Base-by-base conservation (phyloP, 2,888 invertebrate species). In the Noctua fimbriata region DNA sequence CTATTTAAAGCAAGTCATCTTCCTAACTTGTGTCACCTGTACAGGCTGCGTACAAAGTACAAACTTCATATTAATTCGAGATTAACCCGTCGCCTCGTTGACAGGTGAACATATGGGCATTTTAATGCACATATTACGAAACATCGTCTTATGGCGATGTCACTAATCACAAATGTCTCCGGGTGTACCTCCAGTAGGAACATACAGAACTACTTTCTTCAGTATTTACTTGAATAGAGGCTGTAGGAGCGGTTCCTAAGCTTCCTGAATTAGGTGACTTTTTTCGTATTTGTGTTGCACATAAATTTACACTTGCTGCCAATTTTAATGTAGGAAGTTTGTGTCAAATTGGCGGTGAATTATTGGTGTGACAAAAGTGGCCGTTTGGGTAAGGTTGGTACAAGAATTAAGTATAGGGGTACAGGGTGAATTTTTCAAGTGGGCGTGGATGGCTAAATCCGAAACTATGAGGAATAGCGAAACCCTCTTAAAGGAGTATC, bases 81-180 rank as follows among this genome's bases (percentile, higher is more conserved):
- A 81, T 79, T 80, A 88, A 79, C 80, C 69, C n/a, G 81, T 82
- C 73, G 36, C 32, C 12, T 55, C 41, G 70, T 32, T 79, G 84
- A 70, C 87, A 76, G 78, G 65, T 69, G 73, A 69, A 73, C 76
- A 79, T 76, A 79, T 73, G 69, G 63, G 67, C 10, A 81, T 79
- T 79, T 81, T 86, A 83, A 84, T 79, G 55, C 41, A 47, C 21
- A 21, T 58, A 63, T 90, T 90, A 89, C 78, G 88, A 82, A 74
- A 89, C 78, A 78, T 24, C 76, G 32, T 66, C 67, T 78, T 87
- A 88, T 76, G 87, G 88, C 84, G 74, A 89, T 88, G 91, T 78
- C 81, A 89, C 90, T 86, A 82, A 73, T 90, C 90, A 85, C 80
- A 69, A 36, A 80, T 89, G 88, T 89, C 90, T 82, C 84, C 80